phyloP scores from a whole-genome alignment of 2,113 vertebrate genomes.

The Pygoscelis adeliae region DNA sequence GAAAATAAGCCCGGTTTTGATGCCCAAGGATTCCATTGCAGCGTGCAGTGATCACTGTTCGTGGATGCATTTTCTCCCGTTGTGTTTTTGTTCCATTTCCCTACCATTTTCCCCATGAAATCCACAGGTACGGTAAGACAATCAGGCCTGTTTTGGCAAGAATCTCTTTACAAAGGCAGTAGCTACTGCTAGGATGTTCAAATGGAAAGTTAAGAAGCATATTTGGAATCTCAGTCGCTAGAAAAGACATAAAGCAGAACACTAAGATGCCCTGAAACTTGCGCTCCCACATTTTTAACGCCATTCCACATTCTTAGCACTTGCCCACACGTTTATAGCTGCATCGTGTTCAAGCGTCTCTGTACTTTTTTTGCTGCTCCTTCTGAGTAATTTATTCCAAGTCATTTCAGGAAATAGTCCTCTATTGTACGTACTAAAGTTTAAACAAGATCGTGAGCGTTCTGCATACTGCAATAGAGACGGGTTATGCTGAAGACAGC shows the following conservation, averaged over 20 bases:
- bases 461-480: accelerated
- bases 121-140: background rate
- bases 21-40: background rate
- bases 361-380: background rate
- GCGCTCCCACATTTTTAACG: background rate
- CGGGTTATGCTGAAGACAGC: background rate
- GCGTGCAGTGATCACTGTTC: background rate
- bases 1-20: background rate
- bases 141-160: background rate
- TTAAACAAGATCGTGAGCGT: accelerated
- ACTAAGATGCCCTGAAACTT: background rate
- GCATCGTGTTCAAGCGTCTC: accelerated
- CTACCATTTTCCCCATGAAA: background rate
- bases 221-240: accelerated
- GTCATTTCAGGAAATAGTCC: background rate
- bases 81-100: background rate
- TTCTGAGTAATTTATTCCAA: background rate
- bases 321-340: background rate
- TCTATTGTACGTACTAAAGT: accelerated
- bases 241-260: background rate
- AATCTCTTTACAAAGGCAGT: background rate
- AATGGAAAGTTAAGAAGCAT: background rate
- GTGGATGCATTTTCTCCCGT: background rate
- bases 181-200: background rate
- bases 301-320: background rate